phyloP scores from a whole-genome alignment of 1,140 invertebrate genomes.

The Onthophagus taurus region DNA sequence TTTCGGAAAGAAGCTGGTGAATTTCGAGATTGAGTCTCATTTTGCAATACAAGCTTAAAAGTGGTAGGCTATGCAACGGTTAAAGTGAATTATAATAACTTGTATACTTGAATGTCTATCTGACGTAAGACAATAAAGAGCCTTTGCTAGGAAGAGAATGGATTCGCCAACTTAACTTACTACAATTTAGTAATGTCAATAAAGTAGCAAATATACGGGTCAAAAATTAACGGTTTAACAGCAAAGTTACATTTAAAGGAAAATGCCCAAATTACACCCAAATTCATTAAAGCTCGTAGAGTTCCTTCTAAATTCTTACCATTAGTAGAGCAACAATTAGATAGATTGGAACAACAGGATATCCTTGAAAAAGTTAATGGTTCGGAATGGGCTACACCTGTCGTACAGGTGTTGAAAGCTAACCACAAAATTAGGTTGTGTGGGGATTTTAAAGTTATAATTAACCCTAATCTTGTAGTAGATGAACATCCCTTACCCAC shows the following conservation, averaged over 20 bases:
- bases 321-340: background rate
- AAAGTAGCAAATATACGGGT: too few species aligned
- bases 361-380: background rate
- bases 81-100: too few species aligned
- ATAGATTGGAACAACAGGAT: background rate
- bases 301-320: background rate
- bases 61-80: too few species aligned
- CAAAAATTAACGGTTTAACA: background rate
- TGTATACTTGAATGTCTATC: too few species aligned
- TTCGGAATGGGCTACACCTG: background rate
- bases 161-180: too few species aligned
- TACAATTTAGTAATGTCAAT: too few species aligned
- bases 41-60: too few species aligned
- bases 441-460: slow-evolving; percentile 17
- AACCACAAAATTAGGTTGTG: slow-evolving; percentile 10
- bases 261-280: background rate
- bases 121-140: too few species aligned
- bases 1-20: too few species aligned
- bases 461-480: slow-evolving; percentile 11
- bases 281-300: background rate
- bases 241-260: background rate
- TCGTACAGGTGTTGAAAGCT: slow-evolving; percentile 1
- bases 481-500: slow-evolving; percentile 26
- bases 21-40: too few species aligned
- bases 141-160: too few species aligned